Percentiles rank a stretch among this genome's conserved stretches.
These are phyloP conservation scores for Drosophila melanosoma DNA, from an alignment of 2,888 invertebrate genomes.

Conservation along the genomic window DNA sequence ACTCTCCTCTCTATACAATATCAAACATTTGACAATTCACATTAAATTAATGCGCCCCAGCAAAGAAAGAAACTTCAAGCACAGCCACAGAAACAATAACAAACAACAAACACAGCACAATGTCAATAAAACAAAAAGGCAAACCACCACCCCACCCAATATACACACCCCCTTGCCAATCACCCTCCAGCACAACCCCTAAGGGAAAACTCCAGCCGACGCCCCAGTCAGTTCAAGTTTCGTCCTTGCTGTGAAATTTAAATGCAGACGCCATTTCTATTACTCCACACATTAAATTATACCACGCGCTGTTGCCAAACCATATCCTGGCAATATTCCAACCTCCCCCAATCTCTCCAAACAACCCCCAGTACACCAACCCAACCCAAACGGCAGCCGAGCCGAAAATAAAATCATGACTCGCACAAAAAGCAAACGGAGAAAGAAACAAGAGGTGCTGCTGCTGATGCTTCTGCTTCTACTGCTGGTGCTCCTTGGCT, in stretches of 20 bases:
- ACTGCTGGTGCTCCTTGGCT: conserved; percentile 31
- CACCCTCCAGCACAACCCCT: neutral
- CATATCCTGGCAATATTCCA: conserved; percentile 66
- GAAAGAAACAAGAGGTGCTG: conserved; percentile 25
- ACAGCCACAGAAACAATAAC: conserved; percentile 28
- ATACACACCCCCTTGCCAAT: neutral
- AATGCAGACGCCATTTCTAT: conserved; percentile 80
- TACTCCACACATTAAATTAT: conserved; percentile 76
- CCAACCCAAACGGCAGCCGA: conserved; percentile 46
- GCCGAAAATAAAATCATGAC: conserved; percentile 68
- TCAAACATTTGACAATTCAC: conserved; percentile 67
- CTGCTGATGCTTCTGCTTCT: conserved; percentile 1
- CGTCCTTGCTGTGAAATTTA: conserved; percentile 73
- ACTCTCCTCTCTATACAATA: conserved; percentile 24
- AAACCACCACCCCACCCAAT: neutral
- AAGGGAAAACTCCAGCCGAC: conserved; percentile 26
- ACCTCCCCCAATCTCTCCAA: neutral
- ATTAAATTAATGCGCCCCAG: conserved; percentile 71
- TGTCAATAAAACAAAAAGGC: conserved; percentile 37
- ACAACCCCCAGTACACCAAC: neutral
- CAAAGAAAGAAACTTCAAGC: conserved; percentile 37
- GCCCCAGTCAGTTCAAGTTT: conserved; percentile 50
- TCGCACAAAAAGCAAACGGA: conserved; percentile 34
- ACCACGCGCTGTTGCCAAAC: conserved; percentile 66
- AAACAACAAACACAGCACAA: conserved; percentile 31